Base-by-base conservation (phyloP, 2,113 vertebrate genomes). In the Amphiprion percula region DNA sequence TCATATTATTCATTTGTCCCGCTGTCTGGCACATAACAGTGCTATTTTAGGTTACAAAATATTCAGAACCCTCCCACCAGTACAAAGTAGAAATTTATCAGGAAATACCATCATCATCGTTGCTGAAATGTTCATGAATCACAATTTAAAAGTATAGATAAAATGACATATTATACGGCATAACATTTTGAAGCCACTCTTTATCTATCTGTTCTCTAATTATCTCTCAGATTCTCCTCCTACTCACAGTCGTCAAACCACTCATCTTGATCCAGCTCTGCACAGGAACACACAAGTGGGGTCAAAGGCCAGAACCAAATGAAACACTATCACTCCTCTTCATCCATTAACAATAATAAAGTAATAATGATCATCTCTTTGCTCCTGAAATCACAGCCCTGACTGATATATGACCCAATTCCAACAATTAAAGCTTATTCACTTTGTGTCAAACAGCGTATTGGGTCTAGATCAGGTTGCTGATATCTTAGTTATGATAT, bases 201-300 rank as follows among this genome's bases (percentile, higher is more conserved):
- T 76, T 82, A 37, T 77, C 72, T 59, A 37, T 77, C 72, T 59
- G 79, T 73, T 77, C 76, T 78, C 75, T 84, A 84, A 91, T 91
- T 82, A 91, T 76, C 82, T 85, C 85, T 82, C 70, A n/a, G 68
- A 78, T 80, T 85, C 74, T 83, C 90, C 87, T 85, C 91, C 90
- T 85, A 92, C 92, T 83, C 85, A 64, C n/a, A 61, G 73, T 81
- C 21, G 47, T 86, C 83, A 82, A 79, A 77, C 85, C 81, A 78
- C 79, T 92, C 91, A 82, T 91, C 92, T 91, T 85, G 82, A 91
- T 91, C 92, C 68, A 79, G 90, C 87, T 77, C 82, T 83, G 55
- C 69, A 26, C 79, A 56, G 80, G 74, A 79, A 77, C 59, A 78
- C 84, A 76, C 52, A 65, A 83, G 83, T 65, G 68, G 83, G 91